phyloP scores from a whole-genome alignment of 2,113 vertebrate genomes.

The Pelecanus crispus region DNA sequence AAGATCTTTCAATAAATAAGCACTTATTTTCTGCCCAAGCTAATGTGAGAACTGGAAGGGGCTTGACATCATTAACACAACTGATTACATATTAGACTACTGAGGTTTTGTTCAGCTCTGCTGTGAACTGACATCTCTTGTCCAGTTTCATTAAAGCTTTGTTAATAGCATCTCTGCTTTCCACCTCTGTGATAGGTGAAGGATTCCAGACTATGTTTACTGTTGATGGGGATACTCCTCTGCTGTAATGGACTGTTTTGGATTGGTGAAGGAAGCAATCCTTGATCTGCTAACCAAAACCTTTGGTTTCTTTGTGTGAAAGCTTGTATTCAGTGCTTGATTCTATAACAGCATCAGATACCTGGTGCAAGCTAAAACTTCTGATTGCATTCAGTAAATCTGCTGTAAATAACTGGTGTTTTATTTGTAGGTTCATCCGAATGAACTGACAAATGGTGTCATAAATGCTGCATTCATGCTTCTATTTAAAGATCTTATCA shows the following conservation, averaged over 20 bases:
- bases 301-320: neutral
- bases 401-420: neutral
- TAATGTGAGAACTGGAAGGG: neutral
- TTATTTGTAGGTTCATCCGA: conserved; percentile 85
- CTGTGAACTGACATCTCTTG: neutral
- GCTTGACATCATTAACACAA: neutral
- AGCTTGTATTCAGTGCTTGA: neutral
- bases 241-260: neutral
- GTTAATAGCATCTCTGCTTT: neutral
- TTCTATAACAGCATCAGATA: neutral
- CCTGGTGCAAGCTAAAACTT: neutral
- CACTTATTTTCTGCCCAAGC: neutral
- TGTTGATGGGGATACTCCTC: neutral
- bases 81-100: neutral
- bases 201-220: neutral
- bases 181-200: neutral
- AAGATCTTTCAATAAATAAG: neutral
- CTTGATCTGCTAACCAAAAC: neutral
- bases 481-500: conserved; percentile 98
- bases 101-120: neutral
- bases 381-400: neutral
- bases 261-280: neutral
- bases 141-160: neutral
- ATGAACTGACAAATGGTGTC: conserved; percentile 91
- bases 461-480: conserved; percentile 97